Evolutionary conservation across 2,797 vertebrate genomes (phyloP).

Genomic region (Philypnodon macrostomus): DNA sequence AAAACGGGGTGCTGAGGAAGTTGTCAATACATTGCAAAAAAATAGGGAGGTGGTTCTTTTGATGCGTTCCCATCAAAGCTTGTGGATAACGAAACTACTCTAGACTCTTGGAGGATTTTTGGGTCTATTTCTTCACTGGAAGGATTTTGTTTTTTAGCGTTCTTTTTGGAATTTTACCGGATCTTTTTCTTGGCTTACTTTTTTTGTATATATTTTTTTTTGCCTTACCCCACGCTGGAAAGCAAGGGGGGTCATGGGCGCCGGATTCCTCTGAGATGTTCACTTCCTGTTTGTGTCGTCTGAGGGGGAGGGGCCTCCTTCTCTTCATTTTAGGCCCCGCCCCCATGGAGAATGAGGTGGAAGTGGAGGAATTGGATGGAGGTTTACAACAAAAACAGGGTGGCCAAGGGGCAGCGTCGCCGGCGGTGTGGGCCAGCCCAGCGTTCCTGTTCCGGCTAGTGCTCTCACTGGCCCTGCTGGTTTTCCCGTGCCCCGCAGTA

Average conservation of each 20-base stretch:
- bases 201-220: slow-evolving; percentile 27
- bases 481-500: slow-evolving; percentile 79
- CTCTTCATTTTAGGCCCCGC: slow-evolving; percentile 56
- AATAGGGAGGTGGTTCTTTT: slow-evolving; percentile 42
- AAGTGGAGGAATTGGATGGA: slow-evolving; percentile 62
- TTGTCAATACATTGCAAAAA: slow-evolving; percentile 22
- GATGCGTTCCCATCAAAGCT: slow-evolving; percentile 56
- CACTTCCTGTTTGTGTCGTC: slow-evolving; percentile 71
- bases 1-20: slow-evolving; percentile 27
- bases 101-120: slow-evolving; percentile 64
- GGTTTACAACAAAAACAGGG: slow-evolving; percentile 49
- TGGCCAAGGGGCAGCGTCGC: slow-evolving; percentile 53
- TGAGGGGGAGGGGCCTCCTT: slow-evolving; percentile 75
- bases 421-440: slow-evolving; percentile 68
- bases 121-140: slow-evolving; percentile 51
- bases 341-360: slow-evolving; percentile 61
- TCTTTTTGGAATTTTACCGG: slow-evolving; percentile 57
- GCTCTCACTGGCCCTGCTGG: slow-evolving; percentile 77
- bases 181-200: slow-evolving; percentile 59
- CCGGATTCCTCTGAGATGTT: slow-evolving; percentile 77
- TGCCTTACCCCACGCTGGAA: slow-evolving; percentile 48
- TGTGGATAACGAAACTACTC: slow-evolving; percentile 54
- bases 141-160: slow-evolving; percentile 55
- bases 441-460: slow-evolving; percentile 72
- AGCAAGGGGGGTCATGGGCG: slow-evolving; percentile 74